Conservation (phyloP, 2,113 vertebrate species). For the Daboia siamensis region DNA sequence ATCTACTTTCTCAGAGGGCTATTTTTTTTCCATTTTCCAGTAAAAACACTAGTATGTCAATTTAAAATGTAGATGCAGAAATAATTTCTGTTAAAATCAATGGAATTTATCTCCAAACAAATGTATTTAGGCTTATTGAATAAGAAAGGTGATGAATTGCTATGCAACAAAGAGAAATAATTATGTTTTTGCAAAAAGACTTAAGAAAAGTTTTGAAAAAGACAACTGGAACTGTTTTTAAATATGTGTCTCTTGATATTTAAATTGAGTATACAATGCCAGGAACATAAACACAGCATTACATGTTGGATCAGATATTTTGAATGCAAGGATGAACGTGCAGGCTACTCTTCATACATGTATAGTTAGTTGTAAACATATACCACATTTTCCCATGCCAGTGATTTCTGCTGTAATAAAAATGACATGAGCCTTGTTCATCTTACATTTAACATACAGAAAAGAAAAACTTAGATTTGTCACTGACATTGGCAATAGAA, state of each 20-base stretch:
- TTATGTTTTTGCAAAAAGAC: conserved; percentile 38
- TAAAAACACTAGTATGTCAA: conserved; percentile 10
- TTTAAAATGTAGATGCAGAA: not conserved
- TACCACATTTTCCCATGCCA: not conserved
- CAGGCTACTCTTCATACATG: not conserved
- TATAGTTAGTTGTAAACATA: not conserved
- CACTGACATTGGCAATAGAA: not conserved
- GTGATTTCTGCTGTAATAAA: not conserved
- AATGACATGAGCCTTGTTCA: not conserved
- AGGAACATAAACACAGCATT: not conserved
- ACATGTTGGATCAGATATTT: not conserved
- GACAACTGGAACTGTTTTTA: conserved; percentile 31
- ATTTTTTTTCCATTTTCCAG: conserved; percentile 7
- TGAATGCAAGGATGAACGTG: not conserved
- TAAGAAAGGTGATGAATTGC: conserved; percentile 14
- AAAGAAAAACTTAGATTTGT: not conserved
- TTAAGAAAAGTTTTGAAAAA: conserved; percentile 31
- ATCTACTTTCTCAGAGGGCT: conserved; percentile 11
- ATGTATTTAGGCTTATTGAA: conserved; percentile 23
- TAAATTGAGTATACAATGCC: not conserved
- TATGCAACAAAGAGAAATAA: conserved; percentile 13
- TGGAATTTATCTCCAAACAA: conserved; percentile 7
- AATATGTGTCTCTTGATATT: not conserved
- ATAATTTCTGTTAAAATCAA: conserved; percentile 12
- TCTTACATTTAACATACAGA: not conserved